Percentiles rank a stretch among this genome's conserved stretches.
Conservation (phyloP, 2,113 vertebrate species). For the Eolophus roseicapilla region DNA sequence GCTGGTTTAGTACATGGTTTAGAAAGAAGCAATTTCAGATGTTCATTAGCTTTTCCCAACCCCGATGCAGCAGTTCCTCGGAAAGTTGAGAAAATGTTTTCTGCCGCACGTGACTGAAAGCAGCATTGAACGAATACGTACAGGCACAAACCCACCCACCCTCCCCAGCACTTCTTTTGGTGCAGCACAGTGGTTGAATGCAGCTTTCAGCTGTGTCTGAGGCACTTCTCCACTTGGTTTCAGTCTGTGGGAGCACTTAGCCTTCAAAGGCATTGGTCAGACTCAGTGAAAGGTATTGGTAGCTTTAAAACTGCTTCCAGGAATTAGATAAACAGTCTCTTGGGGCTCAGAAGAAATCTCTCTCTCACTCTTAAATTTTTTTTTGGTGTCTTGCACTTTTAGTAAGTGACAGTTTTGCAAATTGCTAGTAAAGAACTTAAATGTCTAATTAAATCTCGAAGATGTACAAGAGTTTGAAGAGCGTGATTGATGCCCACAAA, state of each 20-base stretch:
- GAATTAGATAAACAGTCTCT: conserved; percentile 5
- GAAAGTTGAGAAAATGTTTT: not conserved
- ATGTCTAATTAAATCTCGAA: conserved; percentile 83
- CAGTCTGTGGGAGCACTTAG: not conserved
- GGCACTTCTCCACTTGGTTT: not conserved
- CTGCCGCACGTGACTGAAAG: not conserved
- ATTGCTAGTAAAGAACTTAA: conserved; percentile 81
- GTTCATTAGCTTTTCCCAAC: not conserved
- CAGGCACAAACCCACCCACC: not conserved
- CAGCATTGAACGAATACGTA: rapidly evolving
- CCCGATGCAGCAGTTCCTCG: not conserved
- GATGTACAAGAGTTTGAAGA: conserved; percentile 79
- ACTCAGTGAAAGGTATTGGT: not conserved
- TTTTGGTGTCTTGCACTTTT: conserved; percentile 72
- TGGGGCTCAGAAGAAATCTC: not conserved
- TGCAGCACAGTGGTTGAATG: not conserved
- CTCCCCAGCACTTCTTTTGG: not conserved
- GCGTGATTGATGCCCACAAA: conserved; percentile 94
- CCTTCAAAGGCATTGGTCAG: not conserved
- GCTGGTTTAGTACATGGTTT: rapidly evolving
- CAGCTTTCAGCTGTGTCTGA: not conserved
- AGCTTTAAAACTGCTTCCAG: not conserved
- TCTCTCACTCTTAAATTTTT: not conserved
- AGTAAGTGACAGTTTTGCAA: conserved; percentile 82
- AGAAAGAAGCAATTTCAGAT: not conserved